Conservation (phyloP, 2,797 vertebrate genomes). For the Hemitrygon akajei region DNA sequence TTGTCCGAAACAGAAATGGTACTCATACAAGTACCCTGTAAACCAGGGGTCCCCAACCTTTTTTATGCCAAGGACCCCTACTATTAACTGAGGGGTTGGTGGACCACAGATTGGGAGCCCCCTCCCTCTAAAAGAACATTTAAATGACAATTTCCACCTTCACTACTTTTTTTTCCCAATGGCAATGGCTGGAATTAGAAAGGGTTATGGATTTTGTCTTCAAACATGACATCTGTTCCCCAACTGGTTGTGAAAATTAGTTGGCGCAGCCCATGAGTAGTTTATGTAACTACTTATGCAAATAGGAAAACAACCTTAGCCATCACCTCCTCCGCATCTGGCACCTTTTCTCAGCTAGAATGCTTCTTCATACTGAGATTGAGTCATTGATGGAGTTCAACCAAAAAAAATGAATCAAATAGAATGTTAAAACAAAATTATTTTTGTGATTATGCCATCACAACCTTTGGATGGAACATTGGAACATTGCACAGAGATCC, state of each 20-base stretch:
- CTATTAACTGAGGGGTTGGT: too few species aligned
- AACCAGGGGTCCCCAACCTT: too few species aligned
- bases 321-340: conserved; percentile 17
- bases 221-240: background rate
- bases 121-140: too few species aligned
- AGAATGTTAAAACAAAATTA: background rate
- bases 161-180: background rate
- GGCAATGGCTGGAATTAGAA: background rate
- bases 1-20: too few species aligned
- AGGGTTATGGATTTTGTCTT: background rate
- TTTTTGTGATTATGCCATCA: background rate
- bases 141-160: too few species aligned
- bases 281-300: background rate
- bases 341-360: background rate
- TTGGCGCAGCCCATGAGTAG: background rate
- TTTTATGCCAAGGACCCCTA: too few species aligned
- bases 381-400: background rate
- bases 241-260: background rate
- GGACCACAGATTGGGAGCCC: too few species aligned
- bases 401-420: background rate
- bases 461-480: background rate
- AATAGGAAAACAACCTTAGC: background rate
- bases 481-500: background rate
- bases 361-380: background rate
- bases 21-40: too few species aligned